Evolutionary conservation across 2,888 invertebrate species (phyloP).

Genomic region (Caenorhabditis becei): DNA sequence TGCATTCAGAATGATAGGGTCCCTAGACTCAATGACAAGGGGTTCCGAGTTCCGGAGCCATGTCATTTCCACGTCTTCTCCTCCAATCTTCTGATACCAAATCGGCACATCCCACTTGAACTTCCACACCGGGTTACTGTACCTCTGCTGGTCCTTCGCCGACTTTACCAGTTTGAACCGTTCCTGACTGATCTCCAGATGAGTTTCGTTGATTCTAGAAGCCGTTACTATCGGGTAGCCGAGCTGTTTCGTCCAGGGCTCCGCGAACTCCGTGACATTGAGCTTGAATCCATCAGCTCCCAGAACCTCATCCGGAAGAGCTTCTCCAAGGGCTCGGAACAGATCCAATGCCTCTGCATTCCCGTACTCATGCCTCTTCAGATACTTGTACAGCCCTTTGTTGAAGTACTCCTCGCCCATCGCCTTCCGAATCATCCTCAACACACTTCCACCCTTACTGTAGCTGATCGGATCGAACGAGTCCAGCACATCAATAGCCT

Average conservation of each 20-base stretch:
- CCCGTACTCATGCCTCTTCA: slow-evolving; percentile 86
- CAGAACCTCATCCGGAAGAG: slow-evolving; percentile 62
- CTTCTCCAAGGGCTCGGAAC: slow-evolving; percentile 87
- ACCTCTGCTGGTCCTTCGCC: slow-evolving; percentile 68
- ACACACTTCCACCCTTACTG: slow-evolving; percentile 85
- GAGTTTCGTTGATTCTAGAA: slow-evolving; percentile 61
- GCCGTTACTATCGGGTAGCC: slow-evolving; percentile 75
- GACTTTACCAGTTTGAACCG: slow-evolving; percentile 73
- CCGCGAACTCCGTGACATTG: slow-evolving; percentile 85
- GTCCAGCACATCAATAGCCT: slow-evolving; percentile 92
- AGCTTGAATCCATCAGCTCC: slow-evolving; percentile 71
- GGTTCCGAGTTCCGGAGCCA: slow-evolving; percentile 70
- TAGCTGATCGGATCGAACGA: slow-evolving; percentile 93
- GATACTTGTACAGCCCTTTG: slow-evolving; percentile 83
- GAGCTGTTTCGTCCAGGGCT: slow-evolving; percentile 88
- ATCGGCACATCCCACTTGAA: slow-evolving; percentile 80
- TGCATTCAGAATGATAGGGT: slow-evolving; percentile 74
- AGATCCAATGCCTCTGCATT: slow-evolving; percentile 90
- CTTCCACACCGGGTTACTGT: slow-evolving; percentile 71
- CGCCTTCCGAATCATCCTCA: slow-evolving; percentile 77
- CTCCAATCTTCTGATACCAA: slow-evolving; percentile 75
- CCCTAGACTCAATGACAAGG: slow-evolving; percentile 34
- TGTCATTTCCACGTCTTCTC: slow-evolving; percentile 60
- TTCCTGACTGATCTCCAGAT: slow-evolving; percentile 69
- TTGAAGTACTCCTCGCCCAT: slow-evolving; percentile 77